These are phyloP conservation scores for Venustoraphidia nigricollis DNA, from an alignment of 2,888 invertebrate genomes.

Conservation along the genomic window DNA sequence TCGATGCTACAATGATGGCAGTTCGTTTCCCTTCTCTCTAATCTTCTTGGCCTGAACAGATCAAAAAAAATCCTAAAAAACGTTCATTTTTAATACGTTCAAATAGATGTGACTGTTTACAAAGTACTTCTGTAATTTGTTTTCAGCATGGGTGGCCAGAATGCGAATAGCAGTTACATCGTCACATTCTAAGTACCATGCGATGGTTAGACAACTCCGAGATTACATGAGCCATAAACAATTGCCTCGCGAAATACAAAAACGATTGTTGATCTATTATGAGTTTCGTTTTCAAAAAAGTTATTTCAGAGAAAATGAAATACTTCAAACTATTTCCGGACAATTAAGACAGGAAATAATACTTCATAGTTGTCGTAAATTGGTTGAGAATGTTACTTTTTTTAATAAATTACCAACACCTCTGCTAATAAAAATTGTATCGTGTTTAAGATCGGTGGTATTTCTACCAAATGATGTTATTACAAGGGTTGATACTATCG, in stretches of 20 bases:
- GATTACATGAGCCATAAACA: constrained; percentile 42
- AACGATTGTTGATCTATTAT: constrained; percentile 39
- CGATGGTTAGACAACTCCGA: constrained; percentile 35
- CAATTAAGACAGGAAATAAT: constrained; percentile 29
- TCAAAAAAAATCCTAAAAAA: no score
- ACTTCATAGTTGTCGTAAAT: constrained; percentile 34
- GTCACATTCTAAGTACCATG: constrained; percentile 26
- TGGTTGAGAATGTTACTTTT: constrained; percentile 37
- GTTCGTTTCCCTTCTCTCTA: no score
- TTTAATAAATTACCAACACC: constrained; percentile 33
- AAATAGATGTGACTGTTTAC: no score
- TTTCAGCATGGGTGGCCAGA: no score
- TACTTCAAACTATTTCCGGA: constrained; percentile 36
- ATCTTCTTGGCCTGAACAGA: no score
- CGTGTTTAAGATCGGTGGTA: constrained; percentile 31
- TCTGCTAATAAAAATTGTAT: constrained; percentile 33
- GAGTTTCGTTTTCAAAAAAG: constrained; percentile 38
- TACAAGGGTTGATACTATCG: constrained; percentile 30
- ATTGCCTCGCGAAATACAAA: constrained; percentile 33
- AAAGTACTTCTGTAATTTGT: no score
- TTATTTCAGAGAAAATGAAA: constrained; percentile 39
- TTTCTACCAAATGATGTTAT: constrained; percentile 38
- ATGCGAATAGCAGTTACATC: no score
- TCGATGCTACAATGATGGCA: no score
- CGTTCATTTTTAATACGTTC: no score